Conservation (phyloP, 2,113 vertebrate species). For the Leptobrachium ailaonicum region DNA sequence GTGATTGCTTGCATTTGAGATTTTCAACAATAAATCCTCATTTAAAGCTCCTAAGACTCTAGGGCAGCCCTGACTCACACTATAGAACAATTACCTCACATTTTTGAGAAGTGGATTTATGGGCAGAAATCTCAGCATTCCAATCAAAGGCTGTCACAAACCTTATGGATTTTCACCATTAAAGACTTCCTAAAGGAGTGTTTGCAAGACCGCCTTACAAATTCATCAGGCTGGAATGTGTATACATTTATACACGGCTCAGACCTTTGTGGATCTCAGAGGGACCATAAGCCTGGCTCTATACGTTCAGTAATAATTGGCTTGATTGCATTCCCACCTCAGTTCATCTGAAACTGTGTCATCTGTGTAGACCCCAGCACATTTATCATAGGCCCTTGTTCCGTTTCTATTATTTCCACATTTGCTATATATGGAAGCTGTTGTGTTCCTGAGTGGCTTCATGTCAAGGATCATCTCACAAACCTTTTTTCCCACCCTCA, state of each 20-base stretch:
- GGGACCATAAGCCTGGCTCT: slow-evolving; percentile 28
- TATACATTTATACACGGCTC: slow-evolving; percentile 1
- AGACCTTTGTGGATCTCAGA: slow-evolving; percentile 27
- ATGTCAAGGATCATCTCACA: slow-evolving; percentile 28
- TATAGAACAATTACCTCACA: too few species aligned
- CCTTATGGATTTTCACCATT: slow-evolving; percentile 17
- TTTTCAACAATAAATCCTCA: too few species aligned
- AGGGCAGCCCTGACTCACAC: too few species aligned
- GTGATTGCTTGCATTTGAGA: too few species aligned
- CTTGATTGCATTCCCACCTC: slow-evolving; percentile 43
- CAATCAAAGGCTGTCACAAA: slow-evolving; percentile 20
- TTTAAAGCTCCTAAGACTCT: too few species aligned
- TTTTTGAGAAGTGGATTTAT: slow-evolving; percentile 6
- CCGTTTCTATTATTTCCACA: slow-evolving; percentile 28
- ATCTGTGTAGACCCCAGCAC: slow-evolving; percentile 12
- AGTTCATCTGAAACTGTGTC: slow-evolving; percentile 32
- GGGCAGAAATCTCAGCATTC: slow-evolving; percentile 19
- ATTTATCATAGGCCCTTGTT: slow-evolving; percentile 26
- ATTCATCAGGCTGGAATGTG: slow-evolving; percentile 15
- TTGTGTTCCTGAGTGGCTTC: slow-evolving; percentile 33
- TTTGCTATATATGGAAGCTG: slow-evolving; percentile 40
- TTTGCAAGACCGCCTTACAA: slow-evolving; percentile 6
- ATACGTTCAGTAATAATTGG: slow-evolving; percentile 25
- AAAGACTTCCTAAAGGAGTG: slow-evolving; percentile 27
- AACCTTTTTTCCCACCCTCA: slow-evolving; percentile 9